Conservation (phyloP, 2,797 vertebrate genomes). For the Gymnothorax reevesii region DNA sequence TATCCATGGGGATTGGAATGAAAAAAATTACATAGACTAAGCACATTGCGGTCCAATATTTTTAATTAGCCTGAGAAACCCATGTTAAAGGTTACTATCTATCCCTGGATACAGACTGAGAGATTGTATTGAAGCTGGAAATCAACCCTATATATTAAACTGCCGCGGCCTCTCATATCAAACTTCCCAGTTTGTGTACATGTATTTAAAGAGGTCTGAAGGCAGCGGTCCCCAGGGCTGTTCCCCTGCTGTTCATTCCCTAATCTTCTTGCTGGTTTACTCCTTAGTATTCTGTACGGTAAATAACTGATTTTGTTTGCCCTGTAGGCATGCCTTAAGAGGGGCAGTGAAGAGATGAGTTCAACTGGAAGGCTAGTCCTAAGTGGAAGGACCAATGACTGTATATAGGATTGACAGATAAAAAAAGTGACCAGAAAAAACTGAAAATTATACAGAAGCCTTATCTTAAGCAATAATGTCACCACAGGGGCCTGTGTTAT, state of each 20-base stretch:
- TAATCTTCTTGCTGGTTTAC: neutral
- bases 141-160: neutral
- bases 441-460: constrained; percentile 71
- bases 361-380: constrained; percentile 43
- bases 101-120: neutral
- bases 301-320: neutral
- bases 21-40: constrained; percentile 64
- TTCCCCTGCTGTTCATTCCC: neutral
- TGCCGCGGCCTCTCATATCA: neutral
- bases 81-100: constrained; percentile 60
- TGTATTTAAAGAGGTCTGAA: neutral
- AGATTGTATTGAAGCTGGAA: neutral
- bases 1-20: constrained; percentile 70
- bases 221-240: neutral
- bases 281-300: neutral
- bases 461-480: constrained; percentile 78
- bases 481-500: constrained; percentile 66
- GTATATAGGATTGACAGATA: constrained; percentile 51
- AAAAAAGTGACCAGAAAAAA: constrained; percentile 69
- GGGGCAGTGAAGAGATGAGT: constrained; percentile 52
- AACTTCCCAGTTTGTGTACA: neutral
- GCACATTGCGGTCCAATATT: constrained; percentile 60
- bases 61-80: constrained; percentile 63
- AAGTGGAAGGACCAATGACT: constrained; percentile 28
- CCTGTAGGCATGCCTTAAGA: neutral